Conservation (phyloP, 2,888 invertebrate genomes). For the Drosophila ustulata region DNA sequence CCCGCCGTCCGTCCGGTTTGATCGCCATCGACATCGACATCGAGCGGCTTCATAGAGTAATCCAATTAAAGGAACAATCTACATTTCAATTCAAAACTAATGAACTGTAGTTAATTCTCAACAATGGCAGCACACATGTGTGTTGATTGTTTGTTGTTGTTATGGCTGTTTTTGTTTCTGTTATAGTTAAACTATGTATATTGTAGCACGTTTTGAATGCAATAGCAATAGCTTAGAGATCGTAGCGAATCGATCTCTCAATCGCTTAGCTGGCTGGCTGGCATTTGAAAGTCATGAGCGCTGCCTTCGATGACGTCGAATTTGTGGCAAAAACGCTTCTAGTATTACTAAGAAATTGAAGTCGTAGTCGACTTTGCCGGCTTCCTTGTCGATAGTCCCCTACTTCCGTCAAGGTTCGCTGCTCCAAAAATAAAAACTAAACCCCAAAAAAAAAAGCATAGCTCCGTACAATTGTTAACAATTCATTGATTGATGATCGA, state of each 20-base stretch:
- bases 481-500: conserved; percentile 76
- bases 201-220: conserved; percentile 58
- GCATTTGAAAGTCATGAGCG: conserved; percentile 72
- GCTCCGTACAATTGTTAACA: conserved; percentile 58
- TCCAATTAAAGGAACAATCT: conserved; percentile 82
- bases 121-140: conserved; percentile 67
- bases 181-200: conserved; percentile 28
- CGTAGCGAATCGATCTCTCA: conserved; percentile 51
- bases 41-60: conserved; percentile 48
- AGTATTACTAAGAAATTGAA: conserved; percentile 41
- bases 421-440: background rate
- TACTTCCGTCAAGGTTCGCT: conserved; percentile 68
- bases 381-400: conserved; percentile 52
- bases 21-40: conserved; percentile 34
- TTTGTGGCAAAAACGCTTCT: conserved; percentile 22
- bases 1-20: conserved; percentile 56
- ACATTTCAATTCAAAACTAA: conserved; percentile 81
- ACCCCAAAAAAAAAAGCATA: background rate
- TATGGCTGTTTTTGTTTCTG: conserved; percentile 6
- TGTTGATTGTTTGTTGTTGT: conserved; percentile 51
- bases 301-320: conserved; percentile 42
- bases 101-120: conserved; percentile 79
- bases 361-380: conserved; percentile 25
- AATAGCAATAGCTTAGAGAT: conserved; percentile 33
- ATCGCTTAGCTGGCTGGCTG: conserved; percentile 16